Evolutionary conservation across 2,113 vertebrate genomes (phyloP), one percentile per base, ranked within the genome.

Genomic region (Copsychus sechellarum): DNA sequence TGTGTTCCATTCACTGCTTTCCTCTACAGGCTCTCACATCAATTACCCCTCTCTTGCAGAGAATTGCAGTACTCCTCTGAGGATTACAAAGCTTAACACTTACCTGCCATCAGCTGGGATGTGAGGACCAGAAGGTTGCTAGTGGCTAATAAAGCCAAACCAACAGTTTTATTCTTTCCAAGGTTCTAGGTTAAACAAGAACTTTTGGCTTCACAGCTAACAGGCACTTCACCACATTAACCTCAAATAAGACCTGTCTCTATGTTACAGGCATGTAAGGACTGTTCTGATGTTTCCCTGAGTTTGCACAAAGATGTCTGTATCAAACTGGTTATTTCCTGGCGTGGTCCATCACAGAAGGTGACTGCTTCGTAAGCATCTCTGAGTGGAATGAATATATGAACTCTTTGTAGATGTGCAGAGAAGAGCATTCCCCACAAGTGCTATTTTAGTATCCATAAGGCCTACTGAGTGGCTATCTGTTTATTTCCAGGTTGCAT

Each of bases 351-450:
- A 11, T 73, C 10, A 18, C 25, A 53, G 50, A 56, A 72, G 12
- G 36, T 40, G 21, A 2, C 47, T 72, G 10, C n/a, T 93, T 81
- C 10, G 2, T 43, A 61, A 48, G 12, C 22, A 6, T 69, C 57
- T 85, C 45, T 54, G 56, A 73, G 38, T 33, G 23, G 34, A 86
- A 79, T 51, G 33, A 71, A 22, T 16, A 34, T 50, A 56, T 8
- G 14, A 81, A 25, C 18, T 65, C 42, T 61, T 82, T 28, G 31
- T 38, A 48, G 12, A n/a, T 0, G 0, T 61, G 11, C 28, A 48
- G 58, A 65, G 42, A 67, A 79, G 19, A 86, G 5, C 36, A 61
- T 62, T 22, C 25, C 14, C 16, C 14, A n/a, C 8, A 66, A 88
- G 14, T 36, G 25, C 5, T 77, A n/a, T 70, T 73, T 64, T 57